phyloP scores from a whole-genome alignment of 23 tunicate genomes.

The Clavelina lepadiformis region DNA sequence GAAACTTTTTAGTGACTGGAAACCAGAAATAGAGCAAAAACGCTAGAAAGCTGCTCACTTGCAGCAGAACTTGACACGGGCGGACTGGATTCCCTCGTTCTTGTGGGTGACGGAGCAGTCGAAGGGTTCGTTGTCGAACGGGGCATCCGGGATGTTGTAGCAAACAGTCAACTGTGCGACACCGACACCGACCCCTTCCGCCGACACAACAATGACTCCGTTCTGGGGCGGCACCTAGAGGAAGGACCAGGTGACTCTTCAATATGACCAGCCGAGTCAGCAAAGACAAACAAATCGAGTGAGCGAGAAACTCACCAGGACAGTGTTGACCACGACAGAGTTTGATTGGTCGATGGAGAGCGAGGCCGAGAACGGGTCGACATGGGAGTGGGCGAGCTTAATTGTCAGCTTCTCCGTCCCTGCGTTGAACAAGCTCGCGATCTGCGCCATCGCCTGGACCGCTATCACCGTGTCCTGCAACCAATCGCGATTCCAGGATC shows the following conservation, averaged over 20 bases:
- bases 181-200: constrained; percentile 58
- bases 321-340: constrained; percentile 45
- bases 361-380: background rate
- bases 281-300: background rate
- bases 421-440: constrained; percentile 39
- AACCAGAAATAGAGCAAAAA: background rate
- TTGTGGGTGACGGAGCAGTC: constrained; percentile 11
- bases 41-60: constrained; percentile 16
- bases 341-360: constrained; percentile 34
- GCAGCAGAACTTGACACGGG: constrained; percentile 51
- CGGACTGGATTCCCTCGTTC: background rate
- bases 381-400: constrained; percentile 27
- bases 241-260: background rate
- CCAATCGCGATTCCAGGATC: background rate
- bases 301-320: constrained; percentile 13
- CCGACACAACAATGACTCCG: constrained; percentile 34
- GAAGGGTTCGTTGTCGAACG: constrained; percentile 46
- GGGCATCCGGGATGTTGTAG: constrained; percentile 57
- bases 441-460: constrained; percentile 68
- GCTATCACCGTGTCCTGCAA: constrained; percentile 88
- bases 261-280: background rate
- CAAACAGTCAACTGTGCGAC: constrained; percentile 62
- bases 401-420: constrained; percentile 23
- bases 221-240: constrained; percentile 46
- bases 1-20: background rate